Evolutionary conservation across 2,888 invertebrate species (phyloP), one percentile per base, ranked within the genome.

Genomic region (Malacosoma neustria): DNA sequence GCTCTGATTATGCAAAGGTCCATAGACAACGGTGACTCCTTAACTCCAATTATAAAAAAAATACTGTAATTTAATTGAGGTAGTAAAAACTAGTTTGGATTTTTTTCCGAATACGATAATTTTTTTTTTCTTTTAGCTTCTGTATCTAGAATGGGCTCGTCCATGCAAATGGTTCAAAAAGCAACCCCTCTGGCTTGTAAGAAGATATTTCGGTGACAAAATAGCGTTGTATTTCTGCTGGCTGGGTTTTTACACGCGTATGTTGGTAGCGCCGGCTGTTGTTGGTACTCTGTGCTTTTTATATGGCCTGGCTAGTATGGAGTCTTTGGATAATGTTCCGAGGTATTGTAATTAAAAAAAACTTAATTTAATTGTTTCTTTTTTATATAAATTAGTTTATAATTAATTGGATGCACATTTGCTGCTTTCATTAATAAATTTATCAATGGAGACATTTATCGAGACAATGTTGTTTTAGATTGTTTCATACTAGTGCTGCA

Each of bases 61-160:
- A n/a, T n/a, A n/a, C n/a, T n/a, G n/a, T n/a, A n/a, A 13, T 11
- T 7, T 13, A 13, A 3, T 11, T 32, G 9, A 14, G 11, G 2
- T 4, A n/a, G 4, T 5, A 2, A 7, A 31, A 31, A 31, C 31
- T 5, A 31, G n/a, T n/a, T n/a, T 31, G 11, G 11, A 2, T 31
- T 1, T 11, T n/a, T n/a, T n/a, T n/a, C n/a, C n/a, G n/a, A n/a
- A n/a, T n/a, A n/a, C n/a, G n/a, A n/a, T n/a, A n/a, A n/a, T n/a
- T n/a, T n/a, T n/a, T 13, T 32, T 30, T 29, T 44, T 39, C 43
- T 71, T 65, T 6, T 77, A 97, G 92, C 75, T 96, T 4, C 81
- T 99, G 2, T 97, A 97, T 68, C 87, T 94, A 44, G 93, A 96
- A 68, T 99, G 99, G 99, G 97, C 97, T 0, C 89, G 93, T 43